Percentiles rank a stretch among this genome's conserved stretches.
Evolutionary conservation across 2,797 vertebrate genomes (phyloP).

Genomic region (Chelidonichthys spinosus): DNA sequence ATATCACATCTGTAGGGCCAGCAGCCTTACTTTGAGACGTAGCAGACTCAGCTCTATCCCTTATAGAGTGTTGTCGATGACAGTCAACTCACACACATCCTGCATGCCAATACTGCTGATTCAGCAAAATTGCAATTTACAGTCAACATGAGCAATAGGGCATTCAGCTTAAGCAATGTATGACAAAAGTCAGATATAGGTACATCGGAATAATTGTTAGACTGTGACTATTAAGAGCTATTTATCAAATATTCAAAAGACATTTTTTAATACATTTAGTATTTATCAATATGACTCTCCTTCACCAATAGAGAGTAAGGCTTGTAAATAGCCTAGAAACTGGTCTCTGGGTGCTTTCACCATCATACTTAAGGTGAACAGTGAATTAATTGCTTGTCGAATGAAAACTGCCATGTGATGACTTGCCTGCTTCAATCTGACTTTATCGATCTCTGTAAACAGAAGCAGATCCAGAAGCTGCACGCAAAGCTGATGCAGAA

Average conservation of each 20-base stretch:
- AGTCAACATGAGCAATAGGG: slow-evolving; percentile 60
- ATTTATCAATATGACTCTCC: neutral
- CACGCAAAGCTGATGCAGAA: slow-evolving; percentile 72
- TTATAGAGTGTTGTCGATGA: slow-evolving; percentile 31
- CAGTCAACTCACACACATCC: slow-evolving; percentile 33
- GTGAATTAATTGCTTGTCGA: slow-evolving; percentile 15
- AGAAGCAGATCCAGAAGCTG: slow-evolving; percentile 77
- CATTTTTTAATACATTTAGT: neutral
- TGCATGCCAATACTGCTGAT: slow-evolving; percentile 38
- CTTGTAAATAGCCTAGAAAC: neutral
- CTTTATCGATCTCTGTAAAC: slow-evolving; percentile 31
- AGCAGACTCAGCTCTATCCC: slow-evolving; percentile 50
- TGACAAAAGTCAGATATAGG: slow-evolving; percentile 22
- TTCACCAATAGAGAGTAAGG: neutral
- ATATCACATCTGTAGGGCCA: slow-evolving; percentile 35
- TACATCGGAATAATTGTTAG: neutral
- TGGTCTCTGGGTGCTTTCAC: neutral
- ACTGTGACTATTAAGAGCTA: neutral
- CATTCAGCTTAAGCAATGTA: slow-evolving; percentile 16
- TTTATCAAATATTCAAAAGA: neutral
- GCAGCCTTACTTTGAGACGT: slow-evolving; percentile 9
- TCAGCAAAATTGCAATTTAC: slow-evolving; percentile 70
- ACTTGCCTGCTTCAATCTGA: slow-evolving; percentile 18
- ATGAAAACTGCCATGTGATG: slow-evolving; percentile 13
- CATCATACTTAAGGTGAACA: slow-evolving; percentile 24